phyloP scores from a whole-genome alignment of 2,888 invertebrate genomes.

The Apodemia zela region DNA sequence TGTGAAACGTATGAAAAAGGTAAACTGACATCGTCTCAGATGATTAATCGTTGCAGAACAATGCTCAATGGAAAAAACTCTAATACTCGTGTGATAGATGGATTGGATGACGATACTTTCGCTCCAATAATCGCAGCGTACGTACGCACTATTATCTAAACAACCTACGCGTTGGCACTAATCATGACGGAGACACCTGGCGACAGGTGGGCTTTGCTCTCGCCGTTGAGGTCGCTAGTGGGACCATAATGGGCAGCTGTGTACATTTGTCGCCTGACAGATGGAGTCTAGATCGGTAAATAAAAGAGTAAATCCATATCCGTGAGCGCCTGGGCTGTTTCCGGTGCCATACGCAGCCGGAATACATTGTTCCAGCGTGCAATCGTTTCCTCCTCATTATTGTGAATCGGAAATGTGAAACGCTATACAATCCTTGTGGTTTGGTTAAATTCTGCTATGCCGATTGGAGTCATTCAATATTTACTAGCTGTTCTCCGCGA shows the following conservation, averaged over 20 bases:
- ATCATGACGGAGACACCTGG: conserved; percentile 49
- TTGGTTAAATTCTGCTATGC: conserved; percentile 22
- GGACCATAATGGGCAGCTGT: conserved; percentile 69
- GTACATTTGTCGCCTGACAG: conserved; percentile 64
- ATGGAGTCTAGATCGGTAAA: conserved; percentile 76
- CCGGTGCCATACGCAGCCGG: conserved; percentile 65
- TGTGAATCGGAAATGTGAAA: conserved; percentile 58
- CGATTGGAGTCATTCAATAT: not conserved
- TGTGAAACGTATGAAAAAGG: conserved; percentile 68
- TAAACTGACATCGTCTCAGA: conserved; percentile 59
- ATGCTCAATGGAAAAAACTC: conserved; percentile 40
- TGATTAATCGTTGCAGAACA: conserved; percentile 60
- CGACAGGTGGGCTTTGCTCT: conserved; percentile 65
- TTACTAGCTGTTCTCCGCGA: not conserved
- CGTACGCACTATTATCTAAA: conserved; percentile 29
- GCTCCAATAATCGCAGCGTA: conserved; percentile 36
- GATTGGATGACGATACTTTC: conserved; percentile 61
- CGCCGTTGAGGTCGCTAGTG: conserved; percentile 52
- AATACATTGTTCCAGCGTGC: conserved; percentile 70
- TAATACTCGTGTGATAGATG: conserved; percentile 52
- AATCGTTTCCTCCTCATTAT: conserved; percentile 70
- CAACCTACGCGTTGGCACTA: conserved; percentile 26
- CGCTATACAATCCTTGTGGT: conserved; percentile 18
- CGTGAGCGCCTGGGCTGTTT: conserved; percentile 63
- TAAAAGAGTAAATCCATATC: conserved; percentile 72